Evolutionary conservation across 1,140 invertebrate genomes (phyloP).

Genomic region (Chironomus tepperi): DNA sequence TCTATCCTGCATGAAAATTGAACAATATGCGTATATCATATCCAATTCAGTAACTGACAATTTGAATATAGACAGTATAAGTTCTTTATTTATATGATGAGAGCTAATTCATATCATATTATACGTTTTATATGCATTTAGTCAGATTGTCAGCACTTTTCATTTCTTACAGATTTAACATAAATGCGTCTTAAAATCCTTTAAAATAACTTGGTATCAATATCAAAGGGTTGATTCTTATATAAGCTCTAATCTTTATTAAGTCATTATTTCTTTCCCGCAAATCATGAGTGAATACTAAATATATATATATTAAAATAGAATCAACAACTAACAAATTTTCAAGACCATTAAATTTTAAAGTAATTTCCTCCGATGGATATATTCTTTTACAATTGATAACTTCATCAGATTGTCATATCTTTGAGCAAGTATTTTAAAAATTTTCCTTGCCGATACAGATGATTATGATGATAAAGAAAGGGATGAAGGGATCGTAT

Average conservation of each 20-base stretch:
- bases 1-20: not conserved
- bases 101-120: no score
- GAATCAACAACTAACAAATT: not conserved
- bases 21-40: not conserved
- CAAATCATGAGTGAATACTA: no score
- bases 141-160: no score
- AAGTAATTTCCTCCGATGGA: conserved; percentile 6
- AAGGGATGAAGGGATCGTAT: not conserved
- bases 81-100: not conserved
- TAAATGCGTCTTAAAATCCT: no score
- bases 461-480: not conserved
- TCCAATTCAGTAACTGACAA: not conserved
- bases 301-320: not conserved
- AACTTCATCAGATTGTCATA: conserved; percentile 12
- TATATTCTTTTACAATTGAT: not conserved
- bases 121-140: no score
- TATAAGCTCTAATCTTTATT: not conserved
- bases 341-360: conserved; percentile 22
- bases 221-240: not conserved
- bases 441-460: not conserved
- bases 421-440: not conserved
- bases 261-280: not conserved
- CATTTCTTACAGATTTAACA: no score
- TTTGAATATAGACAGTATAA: not conserved
- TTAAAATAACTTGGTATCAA: no score